Evolutionary conservation across 2,888 invertebrate genomes (phyloP).

Genomic region (Auanema sp.): DNA sequence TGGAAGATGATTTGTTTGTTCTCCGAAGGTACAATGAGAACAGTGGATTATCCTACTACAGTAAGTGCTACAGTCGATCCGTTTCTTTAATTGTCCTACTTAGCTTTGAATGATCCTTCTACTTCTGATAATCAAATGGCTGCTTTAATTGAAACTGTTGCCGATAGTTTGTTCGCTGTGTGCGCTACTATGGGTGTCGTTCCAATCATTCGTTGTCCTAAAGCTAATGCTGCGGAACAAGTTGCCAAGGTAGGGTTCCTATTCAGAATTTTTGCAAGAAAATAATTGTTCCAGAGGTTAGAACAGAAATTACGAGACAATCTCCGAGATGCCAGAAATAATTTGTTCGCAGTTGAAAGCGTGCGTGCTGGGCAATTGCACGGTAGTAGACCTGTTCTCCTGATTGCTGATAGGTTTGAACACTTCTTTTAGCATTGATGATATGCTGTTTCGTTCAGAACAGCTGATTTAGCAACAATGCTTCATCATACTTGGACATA

Average conservation of each 20-base stretch:
- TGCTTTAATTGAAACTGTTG: slow-evolving; percentile 86
- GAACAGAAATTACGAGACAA: slow-evolving; percentile 96
- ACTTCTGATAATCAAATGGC: slow-evolving; percentile 86
- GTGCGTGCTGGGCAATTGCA: slow-evolving; percentile 71
- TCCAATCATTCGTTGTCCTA: slow-evolving; percentile 86
- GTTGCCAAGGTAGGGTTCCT: slow-evolving; percentile 72
- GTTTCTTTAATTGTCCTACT: slow-evolving; percentile 8
- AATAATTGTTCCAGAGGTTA: slow-evolving; percentile 71
- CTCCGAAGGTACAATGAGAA: slow-evolving; percentile 82
- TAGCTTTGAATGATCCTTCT: slow-evolving; percentile 57
- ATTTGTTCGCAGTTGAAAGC: slow-evolving; percentile 76
- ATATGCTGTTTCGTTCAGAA: slow-evolving; percentile 12
- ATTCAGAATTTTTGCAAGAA: background rate
- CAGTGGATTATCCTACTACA: slow-evolving; percentile 87
- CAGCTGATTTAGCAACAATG: slow-evolving; percentile 80
- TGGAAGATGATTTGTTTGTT: slow-evolving; percentile 93
- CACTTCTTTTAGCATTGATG: background rate
- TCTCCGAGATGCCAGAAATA: slow-evolving; percentile 91
- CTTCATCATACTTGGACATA: slow-evolving; percentile 99
- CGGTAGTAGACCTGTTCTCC: slow-evolving; percentile 42
- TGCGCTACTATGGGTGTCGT: slow-evolving; percentile 93
- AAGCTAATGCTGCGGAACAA: slow-evolving; percentile 97
- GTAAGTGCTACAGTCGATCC: slow-evolving; percentile 68
- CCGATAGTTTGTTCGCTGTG: slow-evolving; percentile 93
- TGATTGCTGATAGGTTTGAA: slow-evolving; percentile 38